Evolutionary conservation across 2,888 invertebrate genomes (phyloP).

Genomic region (Cerastis leucographa): DNA sequence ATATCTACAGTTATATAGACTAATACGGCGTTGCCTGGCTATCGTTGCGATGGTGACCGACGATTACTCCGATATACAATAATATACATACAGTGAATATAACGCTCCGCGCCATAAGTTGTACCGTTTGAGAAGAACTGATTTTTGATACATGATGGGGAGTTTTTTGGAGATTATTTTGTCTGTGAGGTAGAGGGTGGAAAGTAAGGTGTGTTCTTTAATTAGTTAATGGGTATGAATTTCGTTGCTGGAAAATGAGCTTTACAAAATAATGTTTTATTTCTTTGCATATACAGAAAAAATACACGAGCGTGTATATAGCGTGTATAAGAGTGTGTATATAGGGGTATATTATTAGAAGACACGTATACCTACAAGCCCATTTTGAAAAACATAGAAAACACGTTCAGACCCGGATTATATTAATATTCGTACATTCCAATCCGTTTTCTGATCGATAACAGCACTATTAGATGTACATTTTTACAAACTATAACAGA

Average conservation of each 20-base stretch:
- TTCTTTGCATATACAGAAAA: not conserved
- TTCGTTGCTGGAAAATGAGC: not conserved
- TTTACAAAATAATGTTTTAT: not conserved
- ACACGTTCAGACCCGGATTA: not conserved
- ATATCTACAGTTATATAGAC: conserved; percentile 79
- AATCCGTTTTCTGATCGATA: not conserved
- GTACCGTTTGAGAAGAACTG: conserved; percentile 58
- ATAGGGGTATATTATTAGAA: not conserved
- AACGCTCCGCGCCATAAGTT: conserved; percentile 48
- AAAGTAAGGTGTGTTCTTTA: not conserved
- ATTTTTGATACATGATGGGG: conserved; percentile 34
- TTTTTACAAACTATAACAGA: no score
- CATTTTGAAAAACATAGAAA: not conserved
- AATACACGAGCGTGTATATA: no score
- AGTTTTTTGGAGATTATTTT: conserved; percentile 7
- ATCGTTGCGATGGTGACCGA: conserved; percentile 87
- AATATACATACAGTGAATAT: conserved; percentile 61
- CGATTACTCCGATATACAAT: conserved; percentile 69
- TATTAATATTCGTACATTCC: not conserved
- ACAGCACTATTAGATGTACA: not conserved
- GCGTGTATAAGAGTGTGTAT: no score
- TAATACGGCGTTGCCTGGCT: conserved; percentile 85
- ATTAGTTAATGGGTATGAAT: not conserved
- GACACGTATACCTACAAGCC: not conserved
- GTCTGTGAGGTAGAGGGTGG: not conserved